These are phyloP conservation scores for Tragulus kanchil DNA, from an alignment of 2,113 vertebrate genomes.

Conservation along the genomic window DNA sequence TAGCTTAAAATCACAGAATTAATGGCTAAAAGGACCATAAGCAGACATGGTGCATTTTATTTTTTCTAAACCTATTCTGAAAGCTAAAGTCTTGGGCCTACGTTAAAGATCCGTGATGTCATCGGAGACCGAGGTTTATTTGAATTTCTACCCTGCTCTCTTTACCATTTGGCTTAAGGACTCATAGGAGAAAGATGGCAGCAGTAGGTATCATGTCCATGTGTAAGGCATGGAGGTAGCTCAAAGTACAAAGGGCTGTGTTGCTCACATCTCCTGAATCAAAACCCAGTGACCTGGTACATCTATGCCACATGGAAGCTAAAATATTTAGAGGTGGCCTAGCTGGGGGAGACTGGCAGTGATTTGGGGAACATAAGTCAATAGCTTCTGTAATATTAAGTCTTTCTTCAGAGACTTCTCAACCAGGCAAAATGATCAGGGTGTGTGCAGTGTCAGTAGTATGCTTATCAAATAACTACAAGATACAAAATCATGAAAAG, in stretches of 20 bases:
- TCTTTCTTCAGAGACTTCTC: neutral
- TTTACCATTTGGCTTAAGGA: neutral
- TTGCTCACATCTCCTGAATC: neutral
- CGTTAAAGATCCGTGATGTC: neutral
- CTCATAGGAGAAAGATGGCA: neutral
- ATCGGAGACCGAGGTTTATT: neutral
- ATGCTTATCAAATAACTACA: neutral
- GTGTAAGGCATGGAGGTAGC: accelerated
- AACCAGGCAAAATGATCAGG: neutral
- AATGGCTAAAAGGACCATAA: neutral
- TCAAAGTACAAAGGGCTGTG: neutral
- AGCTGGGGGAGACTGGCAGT: neutral
- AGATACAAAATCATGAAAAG: neutral
- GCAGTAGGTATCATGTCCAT: neutral
- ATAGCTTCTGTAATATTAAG: neutral
- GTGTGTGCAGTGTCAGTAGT: neutral
- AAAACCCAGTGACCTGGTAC: neutral
- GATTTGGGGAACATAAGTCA: neutral
- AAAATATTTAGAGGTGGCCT: neutral
- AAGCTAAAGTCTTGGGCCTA: neutral
- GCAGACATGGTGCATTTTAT: neutral
- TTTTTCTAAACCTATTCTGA: neutral
- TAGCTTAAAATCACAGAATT: neutral
- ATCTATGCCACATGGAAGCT: neutral
- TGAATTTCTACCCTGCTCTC: neutral